A percentile compares a stretch with the other conserved stretches of the same genome.
These are phyloP conservation scores for Trichonephila clavata DNA, from an alignment of 1,140 invertebrate species.

Conservation along the genomic window DNA sequence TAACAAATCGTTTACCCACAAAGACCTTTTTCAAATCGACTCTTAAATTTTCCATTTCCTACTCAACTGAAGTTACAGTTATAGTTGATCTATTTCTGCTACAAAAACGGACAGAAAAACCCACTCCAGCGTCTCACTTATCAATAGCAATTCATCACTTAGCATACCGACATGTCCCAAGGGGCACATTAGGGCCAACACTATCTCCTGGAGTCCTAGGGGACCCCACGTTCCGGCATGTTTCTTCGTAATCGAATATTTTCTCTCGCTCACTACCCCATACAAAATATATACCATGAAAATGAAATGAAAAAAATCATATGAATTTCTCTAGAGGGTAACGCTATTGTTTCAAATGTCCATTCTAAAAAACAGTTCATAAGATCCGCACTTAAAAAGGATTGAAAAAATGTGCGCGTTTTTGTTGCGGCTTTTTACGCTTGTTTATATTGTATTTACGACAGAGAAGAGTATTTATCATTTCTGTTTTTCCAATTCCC, in stretches of 20 bases:
- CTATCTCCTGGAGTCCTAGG: neutral
- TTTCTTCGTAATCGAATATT: slow-evolving; percentile 27
- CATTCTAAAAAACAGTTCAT: neutral
- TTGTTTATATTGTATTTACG: neutral
- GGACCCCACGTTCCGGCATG: neutral
- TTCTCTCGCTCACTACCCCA: neutral
- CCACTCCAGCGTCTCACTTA: slow-evolving; percentile 30
- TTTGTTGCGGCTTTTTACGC: neutral
- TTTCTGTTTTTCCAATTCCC: slow-evolving; percentile 10
- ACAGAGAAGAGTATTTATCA: neutral
- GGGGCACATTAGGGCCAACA: slow-evolving; percentile 46
- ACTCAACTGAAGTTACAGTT: neutral
- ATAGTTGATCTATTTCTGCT: neutral
- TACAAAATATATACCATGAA: neutral
- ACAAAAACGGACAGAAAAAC: neutral
- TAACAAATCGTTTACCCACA: too few relatives aligned
- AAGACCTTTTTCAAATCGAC: neutral
- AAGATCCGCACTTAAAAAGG: neutral
- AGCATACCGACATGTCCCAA: slow-evolving; percentile 28
- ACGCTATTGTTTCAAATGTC: neutral
- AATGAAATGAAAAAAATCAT: neutral
- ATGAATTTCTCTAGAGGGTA: neutral
- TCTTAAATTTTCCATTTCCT: neutral
- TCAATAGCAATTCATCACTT: slow-evolving; percentile 65
- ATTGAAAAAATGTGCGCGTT: neutral